These are phyloP conservation scores for Leucoraja erinaceus DNA, from an alignment of 2,113 vertebrate species.

Conservation along the genomic window DNA sequence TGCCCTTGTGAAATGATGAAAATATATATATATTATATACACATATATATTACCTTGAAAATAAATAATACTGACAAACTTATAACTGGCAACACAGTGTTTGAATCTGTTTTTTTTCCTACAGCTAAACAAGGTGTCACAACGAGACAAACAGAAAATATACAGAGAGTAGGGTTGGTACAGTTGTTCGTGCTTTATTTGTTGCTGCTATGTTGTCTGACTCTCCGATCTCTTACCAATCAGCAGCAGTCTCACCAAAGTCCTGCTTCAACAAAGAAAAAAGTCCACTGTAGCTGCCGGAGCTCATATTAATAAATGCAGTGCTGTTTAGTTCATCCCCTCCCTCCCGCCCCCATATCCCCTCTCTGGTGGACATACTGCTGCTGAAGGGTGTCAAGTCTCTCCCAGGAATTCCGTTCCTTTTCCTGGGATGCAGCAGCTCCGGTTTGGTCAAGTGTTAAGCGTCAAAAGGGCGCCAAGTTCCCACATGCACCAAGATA, in stretches of 20 bases:
- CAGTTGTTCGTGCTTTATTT: slow-evolving; percentile 25
- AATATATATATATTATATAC: slow-evolving; percentile 44
- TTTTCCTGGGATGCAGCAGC: slow-evolving; percentile 29
- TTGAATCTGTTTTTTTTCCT: slow-evolving; percentile 50
- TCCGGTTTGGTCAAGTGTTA: slow-evolving; percentile 36
- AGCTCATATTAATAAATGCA: neutral
- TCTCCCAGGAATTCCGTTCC: slow-evolving; percentile 12
- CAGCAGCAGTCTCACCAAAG: slow-evolving; percentile 36
- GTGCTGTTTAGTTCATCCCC: neutral
- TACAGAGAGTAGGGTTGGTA: slow-evolving; percentile 9
- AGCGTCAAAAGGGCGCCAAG: slow-evolving; percentile 36
- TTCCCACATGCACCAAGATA: slow-evolving; percentile 45
- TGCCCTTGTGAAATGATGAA: slow-evolving; percentile 51
- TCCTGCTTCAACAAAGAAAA: slow-evolving; percentile 31
- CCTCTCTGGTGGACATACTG: slow-evolving; percentile 13
- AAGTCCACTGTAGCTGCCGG: slow-evolving; percentile 20
- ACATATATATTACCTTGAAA: slow-evolving; percentile 40
- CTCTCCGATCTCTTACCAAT: slow-evolving; percentile 27
- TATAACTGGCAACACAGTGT: slow-evolving; percentile 52
- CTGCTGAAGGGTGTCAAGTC: slow-evolving; percentile 34
- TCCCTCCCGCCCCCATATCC: neutral
- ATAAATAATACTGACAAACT: slow-evolving; percentile 45
- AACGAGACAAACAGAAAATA: slow-evolving; percentile 54
- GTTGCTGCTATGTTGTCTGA: slow-evolving; percentile 30
- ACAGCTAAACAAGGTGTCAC: slow-evolving; percentile 62